Conservation (phyloP, 2,113 vertebrate genomes). For the Buteo buteo region DNA sequence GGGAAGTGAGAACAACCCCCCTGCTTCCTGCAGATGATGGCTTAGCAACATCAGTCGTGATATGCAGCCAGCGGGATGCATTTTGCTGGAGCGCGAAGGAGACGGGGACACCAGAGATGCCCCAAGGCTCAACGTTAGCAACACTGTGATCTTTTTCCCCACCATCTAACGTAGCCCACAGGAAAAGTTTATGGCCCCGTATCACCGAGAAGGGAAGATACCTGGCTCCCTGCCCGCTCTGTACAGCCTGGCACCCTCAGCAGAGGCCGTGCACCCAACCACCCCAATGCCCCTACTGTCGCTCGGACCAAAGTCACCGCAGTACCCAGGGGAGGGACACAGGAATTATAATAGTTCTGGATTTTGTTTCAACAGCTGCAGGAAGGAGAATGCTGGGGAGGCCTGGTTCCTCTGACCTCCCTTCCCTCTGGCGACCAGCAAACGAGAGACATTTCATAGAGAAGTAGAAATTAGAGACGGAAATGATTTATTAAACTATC, state of each 20-base stretch:
- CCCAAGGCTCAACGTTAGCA: not conserved
- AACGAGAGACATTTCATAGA: not conserved
- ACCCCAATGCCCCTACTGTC: fast-evolving
- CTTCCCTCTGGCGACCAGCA: slow-evolving; percentile 19
- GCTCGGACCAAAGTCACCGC: fast-evolving
- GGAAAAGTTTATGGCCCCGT: not conserved
- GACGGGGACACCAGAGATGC: not conserved
- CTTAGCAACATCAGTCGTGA: fast-evolving
- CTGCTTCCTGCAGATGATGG: not conserved
- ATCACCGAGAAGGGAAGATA: not conserved
- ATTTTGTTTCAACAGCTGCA: slow-evolving; percentile 64
- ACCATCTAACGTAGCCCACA: not conserved
- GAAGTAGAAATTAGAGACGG: slow-evolving; percentile 21
- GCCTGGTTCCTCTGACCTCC: slow-evolving; percentile 48
- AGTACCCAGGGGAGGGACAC: not conserved
- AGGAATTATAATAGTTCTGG: not conserved
- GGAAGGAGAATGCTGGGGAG: slow-evolving; percentile 52
- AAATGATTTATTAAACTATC: slow-evolving; percentile 54
- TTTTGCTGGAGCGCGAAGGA: not conserved
- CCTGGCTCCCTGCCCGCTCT: not conserved
- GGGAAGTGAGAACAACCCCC: not conserved
- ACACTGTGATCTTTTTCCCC: not conserved
- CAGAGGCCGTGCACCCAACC: fast-evolving
- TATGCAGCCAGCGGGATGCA: not conserved
- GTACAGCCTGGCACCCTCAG: not conserved